These are phyloP conservation scores for Parambassis ranga DNA, from an alignment of 2,797 vertebrate genomes.

Conservation along the genomic window DNA sequence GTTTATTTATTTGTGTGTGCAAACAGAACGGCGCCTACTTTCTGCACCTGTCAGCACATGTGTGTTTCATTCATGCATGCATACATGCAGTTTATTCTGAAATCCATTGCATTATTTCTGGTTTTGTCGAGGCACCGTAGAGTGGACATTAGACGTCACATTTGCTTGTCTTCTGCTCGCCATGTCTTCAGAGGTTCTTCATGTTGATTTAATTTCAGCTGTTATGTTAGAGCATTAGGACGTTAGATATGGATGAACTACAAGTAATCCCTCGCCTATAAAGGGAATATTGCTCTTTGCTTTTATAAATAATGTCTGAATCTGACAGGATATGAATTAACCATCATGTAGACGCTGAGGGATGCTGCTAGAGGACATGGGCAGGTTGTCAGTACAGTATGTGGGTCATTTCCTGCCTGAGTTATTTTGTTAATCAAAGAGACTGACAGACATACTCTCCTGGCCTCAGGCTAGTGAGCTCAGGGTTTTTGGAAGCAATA, in stretches of 20 bases:
- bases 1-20: conserved; percentile 19
- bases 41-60: conserved; percentile 21
- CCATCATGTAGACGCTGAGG: conserved; percentile 19
- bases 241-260: conserved; percentile 33
- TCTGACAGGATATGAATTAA: conserved; percentile 43
- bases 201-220: conserved; percentile 22
- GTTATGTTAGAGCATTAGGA: conserved; percentile 11
- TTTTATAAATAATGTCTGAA: conserved; percentile 44
- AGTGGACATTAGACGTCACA: neutral
- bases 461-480: conserved; percentile 31
- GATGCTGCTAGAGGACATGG: conserved; percentile 8
- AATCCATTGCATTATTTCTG: neutral
- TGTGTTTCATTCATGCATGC: conserved; percentile 10
- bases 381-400: conserved; percentile 48
- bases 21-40: conserved; percentile 1
- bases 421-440: conserved; percentile 68
- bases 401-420: conserved; percentile 65
- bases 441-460: conserved; percentile 43
- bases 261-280: conserved; percentile 5
- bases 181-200: neutral
- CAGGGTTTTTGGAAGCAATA: conserved; percentile 13
- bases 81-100: neutral
- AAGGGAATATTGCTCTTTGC: neutral
- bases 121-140: neutral
- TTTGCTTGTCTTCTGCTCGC: too few species aligned